Percentiles rank a stretch among this genome's conserved stretches.
These are phyloP conservation scores for Melanostoma scalare DNA, from an alignment of 2,888 invertebrate genomes.

Conservation along the genomic window DNA sequence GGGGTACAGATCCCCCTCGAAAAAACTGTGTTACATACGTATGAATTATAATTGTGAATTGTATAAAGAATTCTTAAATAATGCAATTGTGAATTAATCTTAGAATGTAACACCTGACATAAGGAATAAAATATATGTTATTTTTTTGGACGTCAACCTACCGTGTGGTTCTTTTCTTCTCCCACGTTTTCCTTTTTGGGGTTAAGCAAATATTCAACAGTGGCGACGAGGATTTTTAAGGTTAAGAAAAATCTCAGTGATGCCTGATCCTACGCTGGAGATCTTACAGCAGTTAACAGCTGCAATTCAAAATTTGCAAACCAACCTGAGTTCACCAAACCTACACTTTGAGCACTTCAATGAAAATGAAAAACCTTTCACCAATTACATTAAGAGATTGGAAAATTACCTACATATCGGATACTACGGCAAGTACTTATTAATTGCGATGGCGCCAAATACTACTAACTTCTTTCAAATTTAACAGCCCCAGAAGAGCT, in stretches of 20 bases:
- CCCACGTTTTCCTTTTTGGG: too few species aligned
- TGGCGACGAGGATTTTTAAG: neutral
- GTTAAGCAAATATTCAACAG: too few species aligned
- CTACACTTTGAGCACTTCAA: neutral
- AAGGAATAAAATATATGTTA: too few species aligned
- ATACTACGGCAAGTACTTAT: constrained; percentile 1
- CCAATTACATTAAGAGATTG: neutral
- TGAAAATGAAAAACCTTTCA: neutral
- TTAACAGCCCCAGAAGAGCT: constrained; percentile 1
- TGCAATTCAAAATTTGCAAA: neutral
- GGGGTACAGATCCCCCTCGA: constrained; percentile 8
- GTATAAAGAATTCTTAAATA: too few species aligned
- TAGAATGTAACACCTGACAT: too few species aligned
- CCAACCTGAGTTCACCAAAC: neutral
- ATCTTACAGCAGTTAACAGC: neutral
- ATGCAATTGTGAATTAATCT: too few species aligned
- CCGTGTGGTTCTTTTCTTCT: too few species aligned
- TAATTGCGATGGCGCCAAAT: constrained; percentile 6
- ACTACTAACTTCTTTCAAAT: neutral
- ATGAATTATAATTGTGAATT: too few species aligned
- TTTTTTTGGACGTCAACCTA: too few species aligned
- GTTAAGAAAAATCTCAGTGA: constrained; percentile 1
- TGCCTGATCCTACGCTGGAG: neutral
- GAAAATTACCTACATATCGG: constrained; percentile 2
- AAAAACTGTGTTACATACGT: neutral